Evolutionary conservation across 1,140 invertebrate genomes (phyloP).

Genomic region (Lepidurus apus): DNA sequence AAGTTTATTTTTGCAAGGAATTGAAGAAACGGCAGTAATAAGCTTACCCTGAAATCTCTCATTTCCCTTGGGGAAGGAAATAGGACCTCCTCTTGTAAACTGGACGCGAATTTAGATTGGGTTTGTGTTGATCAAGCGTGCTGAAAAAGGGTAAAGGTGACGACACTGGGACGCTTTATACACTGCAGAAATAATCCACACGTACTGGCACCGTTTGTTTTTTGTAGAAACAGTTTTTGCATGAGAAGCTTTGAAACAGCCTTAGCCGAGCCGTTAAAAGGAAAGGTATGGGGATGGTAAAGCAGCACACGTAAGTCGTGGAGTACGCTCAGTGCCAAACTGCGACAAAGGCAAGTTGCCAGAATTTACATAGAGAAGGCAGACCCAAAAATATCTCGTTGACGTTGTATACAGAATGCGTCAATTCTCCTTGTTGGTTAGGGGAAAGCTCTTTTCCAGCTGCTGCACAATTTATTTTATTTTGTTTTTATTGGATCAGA

Average conservation of each 20-base stretch:
- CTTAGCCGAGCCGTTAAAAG: not conserved
- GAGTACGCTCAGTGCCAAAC: not conserved
- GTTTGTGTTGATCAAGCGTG: not conserved
- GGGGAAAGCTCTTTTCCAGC: not conserved
- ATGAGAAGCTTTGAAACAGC: not conserved
- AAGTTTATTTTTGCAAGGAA: not conserved
- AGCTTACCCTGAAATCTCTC: not conserved
- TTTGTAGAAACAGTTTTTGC: not conserved
- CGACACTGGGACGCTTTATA: not conserved
- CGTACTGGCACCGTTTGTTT: not conserved
- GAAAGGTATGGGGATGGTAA: not conserved
- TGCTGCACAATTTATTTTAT: not conserved
- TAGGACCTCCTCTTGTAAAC: not conserved
- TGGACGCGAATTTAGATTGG: not conserved
- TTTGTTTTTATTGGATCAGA: not conserved
- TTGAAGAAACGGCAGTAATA: not conserved
- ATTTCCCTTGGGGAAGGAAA: not conserved
- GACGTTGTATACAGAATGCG: not conserved
- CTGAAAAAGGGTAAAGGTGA: not conserved
- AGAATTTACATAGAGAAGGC: not conserved
- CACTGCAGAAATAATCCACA: not conserved
- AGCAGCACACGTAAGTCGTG: not conserved
- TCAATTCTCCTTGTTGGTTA: not conserved
- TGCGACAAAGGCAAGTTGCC: conserved; percentile 6
- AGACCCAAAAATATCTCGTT: conserved; percentile 14